Base-by-base conservation (phyloP, 2,113 vertebrate genomes). In the Elephantulus edwardii region DNA sequence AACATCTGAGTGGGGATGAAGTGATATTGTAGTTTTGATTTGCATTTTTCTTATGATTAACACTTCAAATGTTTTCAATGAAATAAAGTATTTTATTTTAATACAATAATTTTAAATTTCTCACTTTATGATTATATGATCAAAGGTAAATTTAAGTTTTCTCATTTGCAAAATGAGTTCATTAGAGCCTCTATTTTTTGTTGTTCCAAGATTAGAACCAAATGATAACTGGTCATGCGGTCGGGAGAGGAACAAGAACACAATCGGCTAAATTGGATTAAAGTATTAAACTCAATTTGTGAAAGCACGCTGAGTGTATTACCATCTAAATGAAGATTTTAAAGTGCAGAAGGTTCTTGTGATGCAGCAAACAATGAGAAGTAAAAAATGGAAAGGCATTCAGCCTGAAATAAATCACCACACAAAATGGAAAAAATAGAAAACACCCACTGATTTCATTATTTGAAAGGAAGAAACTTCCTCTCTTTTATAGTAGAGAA, bases 381-480 rank as follows among this genome's bases (percentile, higher is more conserved):
- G 52, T 86, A 42, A 94, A 89, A 96, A 89, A 92, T 2, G 50
- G 48, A 71, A 95, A 95, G 91, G 82, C 30, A 13, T 42, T 90
- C 81, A 93, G 86, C 54, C 19, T 0, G 8, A 74, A 95, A 52
- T 91, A 93, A 96, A 76, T 97, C 93, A 88, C 24, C 22, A 26
- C 52, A 70, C 64, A 85, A 44, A 70, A 70, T 68, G 38, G n/a
- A 77, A 85, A 75, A 77, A 94, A 86, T 28, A 94, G 77, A 75
- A n/a, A 95, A 94, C 93, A 79, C 92, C 93, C 92, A 95, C 91
- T 85, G 84, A 60, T 79, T 82, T 52, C 48, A 1, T 93, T 94
- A 89, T 92, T 93, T 58, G 91, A 93, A 48, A 66, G 33, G 30
- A 42, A 75, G 78, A 76, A 60, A 44, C 24, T 81, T 91, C 64